A percentile compares a stretch with the other conserved stretches of the same genome.
Conservation (phyloP, 2,113 vertebrate genomes). For the Phaethon lepturus region DNA sequence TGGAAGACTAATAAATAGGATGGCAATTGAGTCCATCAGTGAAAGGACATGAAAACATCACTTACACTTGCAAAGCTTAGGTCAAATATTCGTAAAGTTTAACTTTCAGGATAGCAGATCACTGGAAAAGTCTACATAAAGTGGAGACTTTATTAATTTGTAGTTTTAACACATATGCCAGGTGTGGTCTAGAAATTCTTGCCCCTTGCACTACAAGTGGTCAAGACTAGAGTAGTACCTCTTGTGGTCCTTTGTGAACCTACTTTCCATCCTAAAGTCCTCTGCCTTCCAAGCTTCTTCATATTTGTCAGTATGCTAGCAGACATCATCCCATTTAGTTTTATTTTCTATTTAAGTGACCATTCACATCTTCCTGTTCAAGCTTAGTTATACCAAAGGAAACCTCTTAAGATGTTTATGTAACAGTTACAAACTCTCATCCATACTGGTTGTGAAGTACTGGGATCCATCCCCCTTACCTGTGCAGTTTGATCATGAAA, state of each 20-base stretch:
- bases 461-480: conserved; percentile 67
- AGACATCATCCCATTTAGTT: not conserved
- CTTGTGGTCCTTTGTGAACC: not conserved
- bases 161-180: not conserved
- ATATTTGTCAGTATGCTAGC: not conserved
- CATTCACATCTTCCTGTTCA: not conserved
- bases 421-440: not conserved
- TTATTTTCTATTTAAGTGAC: not conserved
- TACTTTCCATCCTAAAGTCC: not conserved
- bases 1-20: not conserved
- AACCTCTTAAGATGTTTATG: not conserved
- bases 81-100: not conserved
- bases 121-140: not conserved
- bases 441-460: not conserved
- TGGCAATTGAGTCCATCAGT: not conserved
- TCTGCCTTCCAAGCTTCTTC: not conserved
- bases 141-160: not conserved
- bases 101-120: not conserved
- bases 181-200: not conserved
- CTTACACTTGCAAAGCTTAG: not conserved
- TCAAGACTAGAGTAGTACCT: not conserved
- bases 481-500: conserved; percentile 83
- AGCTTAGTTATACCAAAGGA: not conserved
- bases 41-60: not conserved
- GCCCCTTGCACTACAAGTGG: not conserved